phyloP scores from a whole-genome alignment of 2,797 vertebrate species.

The Limosa lapponica region DNA sequence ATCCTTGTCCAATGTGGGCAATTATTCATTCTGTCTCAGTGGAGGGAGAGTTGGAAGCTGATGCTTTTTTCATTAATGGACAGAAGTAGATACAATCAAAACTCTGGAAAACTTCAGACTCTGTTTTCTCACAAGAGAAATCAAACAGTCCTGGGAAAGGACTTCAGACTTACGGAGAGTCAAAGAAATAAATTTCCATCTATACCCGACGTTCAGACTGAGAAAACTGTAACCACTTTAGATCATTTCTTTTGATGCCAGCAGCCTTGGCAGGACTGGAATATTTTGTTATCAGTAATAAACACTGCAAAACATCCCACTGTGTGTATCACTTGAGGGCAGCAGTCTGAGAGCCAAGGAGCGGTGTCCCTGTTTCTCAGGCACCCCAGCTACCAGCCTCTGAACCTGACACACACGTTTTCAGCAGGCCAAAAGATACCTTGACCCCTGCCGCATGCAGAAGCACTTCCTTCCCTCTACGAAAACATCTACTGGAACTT shows the following conservation, averaged over 20 bases:
- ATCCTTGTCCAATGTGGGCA: background rate
- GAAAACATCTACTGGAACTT: background rate
- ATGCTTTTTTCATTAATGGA: background rate
- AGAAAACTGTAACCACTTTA: background rate
- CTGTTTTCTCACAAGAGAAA: conserved; percentile 6
- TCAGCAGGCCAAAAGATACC: background rate
- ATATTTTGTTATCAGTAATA: background rate
- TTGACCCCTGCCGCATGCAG: background rate
- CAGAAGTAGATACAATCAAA: conserved; percentile 4
- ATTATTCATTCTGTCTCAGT: background rate
- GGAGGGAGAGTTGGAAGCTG: background rate
- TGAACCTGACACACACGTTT: background rate
- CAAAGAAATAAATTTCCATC: conserved; percentile 2
- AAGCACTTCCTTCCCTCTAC: background rate
- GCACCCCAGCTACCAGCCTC: background rate
- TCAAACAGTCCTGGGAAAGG: conserved; percentile 8
- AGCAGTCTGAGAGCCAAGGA: background rate
- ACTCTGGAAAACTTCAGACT: background rate
- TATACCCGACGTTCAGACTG: background rate
- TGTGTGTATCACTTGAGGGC: background rate
- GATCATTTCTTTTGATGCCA: background rate
- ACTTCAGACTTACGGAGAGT: background rate
- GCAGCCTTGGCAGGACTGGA: background rate
- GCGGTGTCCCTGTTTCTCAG: background rate
- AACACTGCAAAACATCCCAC: background rate